Percentiles rank a stretch among this genome's conserved stretches.
phyloP scores from a whole-genome alignment of 2,888 invertebrate genomes.

The Erebia aethiops region DNA sequence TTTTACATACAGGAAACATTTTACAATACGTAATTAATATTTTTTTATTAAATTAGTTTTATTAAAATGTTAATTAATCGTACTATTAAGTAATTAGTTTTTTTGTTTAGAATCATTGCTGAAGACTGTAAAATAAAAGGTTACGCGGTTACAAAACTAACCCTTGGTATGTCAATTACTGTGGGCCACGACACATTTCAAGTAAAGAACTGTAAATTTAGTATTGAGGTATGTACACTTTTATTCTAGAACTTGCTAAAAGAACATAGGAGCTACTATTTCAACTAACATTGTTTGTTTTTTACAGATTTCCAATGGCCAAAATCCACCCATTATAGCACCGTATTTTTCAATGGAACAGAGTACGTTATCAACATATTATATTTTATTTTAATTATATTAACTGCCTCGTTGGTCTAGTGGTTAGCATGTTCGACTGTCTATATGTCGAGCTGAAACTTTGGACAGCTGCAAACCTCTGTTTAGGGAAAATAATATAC shows the following conservation, averaged over 20 bases:
- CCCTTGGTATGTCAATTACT: slow-evolving; percentile 47
- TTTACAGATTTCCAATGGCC: slow-evolving; percentile 53
- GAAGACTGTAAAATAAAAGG: slow-evolving; percentile 60
- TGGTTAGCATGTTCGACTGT: too few relatives aligned
- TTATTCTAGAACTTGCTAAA: background rate
- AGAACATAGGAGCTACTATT: background rate
- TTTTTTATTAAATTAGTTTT: too few relatives aligned
- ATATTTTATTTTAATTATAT: too few relatives aligned
- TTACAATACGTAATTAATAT: too few relatives aligned
- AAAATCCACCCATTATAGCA: slow-evolving; percentile 59
- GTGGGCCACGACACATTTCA: slow-evolving; percentile 54
- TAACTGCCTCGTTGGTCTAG: too few relatives aligned
- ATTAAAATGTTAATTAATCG: too few relatives aligned
- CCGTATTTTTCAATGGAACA: slow-evolving; percentile 54
- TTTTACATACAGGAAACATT: too few relatives aligned
- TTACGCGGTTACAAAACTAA: slow-evolving; percentile 49
- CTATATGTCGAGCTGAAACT: too few relatives aligned
- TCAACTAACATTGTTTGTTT: slow-evolving; percentile 19
- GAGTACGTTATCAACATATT: slow-evolving; percentile 45
- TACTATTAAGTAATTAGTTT: background rate
- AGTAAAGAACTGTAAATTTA: slow-evolving; percentile 55
- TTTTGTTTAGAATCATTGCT: slow-evolving; percentile 52
- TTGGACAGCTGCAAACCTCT: too few relatives aligned
- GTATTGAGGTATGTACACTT: slow-evolving; percentile 56
- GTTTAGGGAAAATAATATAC: too few relatives aligned